Evolutionary conservation across 2,113 vertebrate genomes (phyloP).

Genomic region (Pseudorhombus dupliciocellatus): DNA sequence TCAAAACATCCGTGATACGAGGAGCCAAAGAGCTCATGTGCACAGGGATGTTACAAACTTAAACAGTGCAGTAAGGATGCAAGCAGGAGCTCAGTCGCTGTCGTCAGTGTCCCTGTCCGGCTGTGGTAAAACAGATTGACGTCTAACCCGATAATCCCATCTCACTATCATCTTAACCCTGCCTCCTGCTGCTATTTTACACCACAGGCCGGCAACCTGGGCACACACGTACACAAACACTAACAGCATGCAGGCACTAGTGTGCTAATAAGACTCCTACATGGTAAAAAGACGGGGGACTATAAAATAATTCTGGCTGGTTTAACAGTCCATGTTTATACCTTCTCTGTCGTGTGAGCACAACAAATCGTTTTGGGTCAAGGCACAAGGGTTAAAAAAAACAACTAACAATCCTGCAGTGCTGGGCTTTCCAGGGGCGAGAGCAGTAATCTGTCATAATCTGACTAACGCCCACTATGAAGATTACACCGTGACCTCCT

Average conservation of each 20-base stretch:
- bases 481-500: constrained; percentile 34
- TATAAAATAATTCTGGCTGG: not conserved
- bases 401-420: constrained; percentile 6
- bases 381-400: constrained; percentile 1
- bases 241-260: not conserved
- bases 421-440: constrained; percentile 13
- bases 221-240: not conserved
- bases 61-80: too few species aligned
- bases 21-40: too few species aligned
- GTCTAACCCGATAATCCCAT: constrained; percentile 32
- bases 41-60: too few species aligned
- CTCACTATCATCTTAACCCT: constrained; percentile 37
- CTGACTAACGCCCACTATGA: constrained; percentile 29
- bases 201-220: constrained; percentile 1
- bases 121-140: constrained; percentile 31
- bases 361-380: not conserved
- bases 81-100: too few species aligned
- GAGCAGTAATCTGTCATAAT: constrained; percentile 47
- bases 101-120: not conserved
- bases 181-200: constrained; percentile 28
- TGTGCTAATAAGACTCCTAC: not conserved
- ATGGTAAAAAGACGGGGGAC: not conserved
- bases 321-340: not conserved
- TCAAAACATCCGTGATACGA: too few species aligned
- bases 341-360: not conserved